Evolutionary conservation across 2,888 invertebrate genomes (phyloP).

Genomic region (Tillus elongatus): DNA sequence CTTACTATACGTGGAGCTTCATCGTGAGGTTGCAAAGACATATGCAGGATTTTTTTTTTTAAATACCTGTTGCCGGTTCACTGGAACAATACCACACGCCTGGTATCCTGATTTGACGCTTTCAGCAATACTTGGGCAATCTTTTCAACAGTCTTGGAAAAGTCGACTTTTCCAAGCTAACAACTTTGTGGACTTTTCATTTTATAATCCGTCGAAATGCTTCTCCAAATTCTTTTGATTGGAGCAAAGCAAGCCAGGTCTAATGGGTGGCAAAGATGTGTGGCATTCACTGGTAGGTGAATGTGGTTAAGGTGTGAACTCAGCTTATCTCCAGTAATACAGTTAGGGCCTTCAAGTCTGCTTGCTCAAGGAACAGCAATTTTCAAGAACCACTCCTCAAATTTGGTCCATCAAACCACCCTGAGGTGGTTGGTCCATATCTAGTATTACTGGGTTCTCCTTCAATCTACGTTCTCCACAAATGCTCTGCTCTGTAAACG

Average conservation of each 20-base stretch:
- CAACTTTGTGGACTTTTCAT: conserved; percentile 8
- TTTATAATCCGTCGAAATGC: conserved; percentile 7
- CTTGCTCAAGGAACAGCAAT: conserved; percentile 8
- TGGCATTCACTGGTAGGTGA: conserved; percentile 7
- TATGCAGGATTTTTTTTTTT: conserved; percentile 2
- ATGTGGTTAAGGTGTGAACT: no score
- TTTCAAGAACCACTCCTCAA: conserved; percentile 10
- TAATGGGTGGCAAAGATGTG: conserved; percentile 8
- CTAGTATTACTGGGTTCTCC: no score
- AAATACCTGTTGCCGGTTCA: conserved; percentile 6
- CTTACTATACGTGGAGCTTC: conserved; percentile 8
- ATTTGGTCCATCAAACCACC: conserved; percentile 11
- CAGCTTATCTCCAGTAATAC: background rate
- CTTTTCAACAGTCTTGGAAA: background rate
- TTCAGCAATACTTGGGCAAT: background rate
- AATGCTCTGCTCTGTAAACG: no score
- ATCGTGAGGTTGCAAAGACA: background rate
- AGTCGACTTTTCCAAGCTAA: no score
- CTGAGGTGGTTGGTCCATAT: conserved; percentile 6
- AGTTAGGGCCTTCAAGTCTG: conserved; percentile 6
- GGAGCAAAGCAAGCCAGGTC: conserved; percentile 6
- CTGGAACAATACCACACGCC: conserved; percentile 7
- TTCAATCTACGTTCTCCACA: no score
- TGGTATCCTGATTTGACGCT: conserved; percentile 4
- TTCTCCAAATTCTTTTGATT: conserved; percentile 8